These are phyloP conservation scores for Dallia pectoralis DNA, from an alignment of 2,797 vertebrate genomes.

Conservation along the genomic window DNA sequence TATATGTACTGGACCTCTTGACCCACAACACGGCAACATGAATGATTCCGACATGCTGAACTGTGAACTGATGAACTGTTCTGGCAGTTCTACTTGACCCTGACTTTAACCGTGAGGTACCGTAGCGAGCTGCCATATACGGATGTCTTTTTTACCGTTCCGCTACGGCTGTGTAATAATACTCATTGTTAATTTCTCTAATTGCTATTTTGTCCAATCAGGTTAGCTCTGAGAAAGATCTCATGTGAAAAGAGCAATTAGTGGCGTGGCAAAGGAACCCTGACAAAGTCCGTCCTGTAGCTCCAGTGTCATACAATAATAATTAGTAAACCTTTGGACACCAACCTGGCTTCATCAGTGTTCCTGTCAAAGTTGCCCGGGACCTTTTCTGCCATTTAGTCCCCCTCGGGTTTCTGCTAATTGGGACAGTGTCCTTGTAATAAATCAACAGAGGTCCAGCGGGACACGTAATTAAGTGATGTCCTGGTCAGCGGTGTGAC, in stretches of 20 bases:
- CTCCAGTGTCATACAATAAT: not conserved
- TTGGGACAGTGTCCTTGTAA: not conserved
- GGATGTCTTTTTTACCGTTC: too few relatives aligned
- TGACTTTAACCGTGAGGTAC: not conserved
- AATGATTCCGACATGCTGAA: not conserved
- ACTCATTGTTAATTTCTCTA: not conserved
- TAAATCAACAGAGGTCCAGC: not conserved
- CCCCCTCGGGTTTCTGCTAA: not conserved
- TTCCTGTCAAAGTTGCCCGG: not conserved
- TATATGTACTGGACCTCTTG: conserved; percentile 79
- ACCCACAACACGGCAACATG: not conserved
- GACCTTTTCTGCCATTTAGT: not conserved
- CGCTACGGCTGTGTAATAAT: not conserved
- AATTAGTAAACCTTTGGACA: not conserved
- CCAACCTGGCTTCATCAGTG: not conserved
- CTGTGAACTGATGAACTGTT: not conserved
- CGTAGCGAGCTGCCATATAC: too few relatives aligned
- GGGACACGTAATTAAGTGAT: not conserved
- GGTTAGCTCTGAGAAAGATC: not conserved
- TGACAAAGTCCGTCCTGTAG: too few relatives aligned
- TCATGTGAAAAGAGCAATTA: too few relatives aligned
- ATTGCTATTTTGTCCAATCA: not conserved
- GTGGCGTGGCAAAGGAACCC: not conserved
- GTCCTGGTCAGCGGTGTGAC: not conserved
- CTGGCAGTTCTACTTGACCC: not conserved